Conservation (phyloP, 2,797 vertebrate genomes). For the Harpagifer antarcticus region DNA sequence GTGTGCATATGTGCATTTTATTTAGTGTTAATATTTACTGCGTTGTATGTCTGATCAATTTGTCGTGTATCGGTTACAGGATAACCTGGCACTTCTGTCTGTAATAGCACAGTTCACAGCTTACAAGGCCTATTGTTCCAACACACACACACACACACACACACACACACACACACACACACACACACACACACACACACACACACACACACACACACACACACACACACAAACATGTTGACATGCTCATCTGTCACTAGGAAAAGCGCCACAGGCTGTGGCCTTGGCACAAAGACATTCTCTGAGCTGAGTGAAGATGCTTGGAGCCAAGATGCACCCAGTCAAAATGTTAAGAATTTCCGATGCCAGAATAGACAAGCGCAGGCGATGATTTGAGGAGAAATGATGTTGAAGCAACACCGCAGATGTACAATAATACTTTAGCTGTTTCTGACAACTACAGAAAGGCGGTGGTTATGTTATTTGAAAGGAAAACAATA, state of each 20-base stretch:
- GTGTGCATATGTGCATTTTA: constrained; percentile 1
- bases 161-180: too few relatives aligned
- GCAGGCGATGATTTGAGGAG: constrained; percentile 81
- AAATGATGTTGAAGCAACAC: constrained; percentile 77
- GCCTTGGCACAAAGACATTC: constrained; percentile 87
- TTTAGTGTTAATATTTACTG: constrained; percentile 17
- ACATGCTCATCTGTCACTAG: constrained; percentile 88
- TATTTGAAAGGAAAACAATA: constrained; percentile 3
- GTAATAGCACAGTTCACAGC: constrained; percentile 72
- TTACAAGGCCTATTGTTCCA: constrained; percentile 77
- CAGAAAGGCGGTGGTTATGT: constrained; percentile 13
- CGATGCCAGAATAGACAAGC: constrained; percentile 83
- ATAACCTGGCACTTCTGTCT: constrained; percentile 55
- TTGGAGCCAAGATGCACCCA: constrained; percentile 85
- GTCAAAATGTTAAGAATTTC: constrained; percentile 87
- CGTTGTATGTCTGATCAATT: constrained; percentile 46
- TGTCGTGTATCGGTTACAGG: constrained; percentile 50
- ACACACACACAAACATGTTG: constrained; percentile 76
- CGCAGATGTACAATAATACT: constrained; percentile 40
- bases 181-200: not conserved
- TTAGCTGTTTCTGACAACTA: constrained; percentile 45
- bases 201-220: constrained; percentile 50
- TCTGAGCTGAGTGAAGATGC: constrained; percentile 83
- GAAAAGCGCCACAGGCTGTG: constrained; percentile 85
- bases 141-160: constrained; percentile 31